These are phyloP conservation scores for Diogma glabrata DNA, from an alignment of 2,888 invertebrate genomes.

Conservation along the genomic window DNA sequence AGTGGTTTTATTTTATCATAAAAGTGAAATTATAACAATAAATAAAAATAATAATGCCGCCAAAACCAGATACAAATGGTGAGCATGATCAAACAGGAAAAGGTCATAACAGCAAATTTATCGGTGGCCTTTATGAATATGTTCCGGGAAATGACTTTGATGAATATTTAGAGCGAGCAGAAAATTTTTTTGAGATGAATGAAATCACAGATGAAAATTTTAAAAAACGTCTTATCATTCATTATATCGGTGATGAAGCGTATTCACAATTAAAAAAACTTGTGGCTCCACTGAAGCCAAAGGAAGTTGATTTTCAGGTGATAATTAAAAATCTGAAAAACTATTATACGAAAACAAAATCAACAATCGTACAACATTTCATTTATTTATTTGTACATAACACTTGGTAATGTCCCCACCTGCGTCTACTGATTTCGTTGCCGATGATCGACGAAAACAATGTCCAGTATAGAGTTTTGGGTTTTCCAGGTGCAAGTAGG, in stretches of 20 bases:
- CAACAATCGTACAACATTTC: not conserved
- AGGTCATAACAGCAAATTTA: too few species aligned
- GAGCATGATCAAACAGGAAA: too few species aligned
- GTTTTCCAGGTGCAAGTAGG: too few species aligned
- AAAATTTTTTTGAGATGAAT: not conserved
- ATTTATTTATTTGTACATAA: too few species aligned
- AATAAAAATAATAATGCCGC: too few species aligned
- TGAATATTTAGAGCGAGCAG: not conserved
- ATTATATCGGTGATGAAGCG: not conserved
- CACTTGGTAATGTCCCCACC: too few species aligned
- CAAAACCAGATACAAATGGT: too few species aligned
- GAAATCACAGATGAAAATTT: not conserved
- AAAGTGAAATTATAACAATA: too few species aligned
- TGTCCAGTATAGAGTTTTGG: too few species aligned
- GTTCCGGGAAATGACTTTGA: not conserved
- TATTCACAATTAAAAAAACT: not conserved
- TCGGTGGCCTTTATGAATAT: not conserved
- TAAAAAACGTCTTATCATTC: not conserved
- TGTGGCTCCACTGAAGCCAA: not conserved
- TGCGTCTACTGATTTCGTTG: too few species aligned
- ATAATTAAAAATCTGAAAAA: not conserved
- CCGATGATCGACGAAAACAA: too few species aligned
- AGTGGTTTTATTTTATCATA: too few species aligned
- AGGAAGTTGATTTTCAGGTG: not conserved
- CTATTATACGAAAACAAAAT: not conserved